These are phyloP conservation scores for Phenganax subtilis DNA, from an alignment of 92 coral and sea anemone species.

Conservation along the genomic window DNA sequence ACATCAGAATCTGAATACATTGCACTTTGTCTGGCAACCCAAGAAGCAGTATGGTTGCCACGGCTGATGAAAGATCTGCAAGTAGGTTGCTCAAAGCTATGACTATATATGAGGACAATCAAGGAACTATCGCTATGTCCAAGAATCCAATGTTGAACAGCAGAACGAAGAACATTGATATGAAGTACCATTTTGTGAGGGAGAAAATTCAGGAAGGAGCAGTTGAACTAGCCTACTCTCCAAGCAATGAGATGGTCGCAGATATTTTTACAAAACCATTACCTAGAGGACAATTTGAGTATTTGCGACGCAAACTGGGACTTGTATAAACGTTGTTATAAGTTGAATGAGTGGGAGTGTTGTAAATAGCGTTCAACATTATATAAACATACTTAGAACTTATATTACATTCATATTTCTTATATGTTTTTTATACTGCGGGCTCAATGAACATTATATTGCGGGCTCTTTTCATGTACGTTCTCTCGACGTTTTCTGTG, in stretches of 20 bases:
- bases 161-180: neutral
- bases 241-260: constrained; percentile 14
- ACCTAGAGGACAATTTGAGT: constrained; percentile 20
- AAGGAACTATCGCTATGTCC: constrained; percentile 2
- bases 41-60: neutral
- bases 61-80: neutral
- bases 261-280: constrained; percentile 20
- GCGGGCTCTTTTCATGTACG: no score
- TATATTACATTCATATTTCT: no score
- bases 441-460: no score
- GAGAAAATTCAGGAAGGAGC: constrained; percentile 6
- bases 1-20: neutral
- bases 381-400: no score
- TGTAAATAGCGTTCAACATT: neutral
- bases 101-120: neutral
- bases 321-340: neutral
- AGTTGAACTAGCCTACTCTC: neutral
- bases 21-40: constrained; percentile 1
- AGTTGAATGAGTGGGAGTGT: neutral
- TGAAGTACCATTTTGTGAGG: neutral
- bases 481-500: no score
- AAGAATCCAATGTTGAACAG: neutral
- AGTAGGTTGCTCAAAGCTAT: neutral
- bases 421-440: no score
- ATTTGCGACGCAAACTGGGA: neutral